A percentile compares a stretch with the other conserved stretches of the same genome.
Evolutionary conservation across 2,113 vertebrate genomes (phyloP).

Genomic region (Phalacrocorax pelagicus): DNA sequence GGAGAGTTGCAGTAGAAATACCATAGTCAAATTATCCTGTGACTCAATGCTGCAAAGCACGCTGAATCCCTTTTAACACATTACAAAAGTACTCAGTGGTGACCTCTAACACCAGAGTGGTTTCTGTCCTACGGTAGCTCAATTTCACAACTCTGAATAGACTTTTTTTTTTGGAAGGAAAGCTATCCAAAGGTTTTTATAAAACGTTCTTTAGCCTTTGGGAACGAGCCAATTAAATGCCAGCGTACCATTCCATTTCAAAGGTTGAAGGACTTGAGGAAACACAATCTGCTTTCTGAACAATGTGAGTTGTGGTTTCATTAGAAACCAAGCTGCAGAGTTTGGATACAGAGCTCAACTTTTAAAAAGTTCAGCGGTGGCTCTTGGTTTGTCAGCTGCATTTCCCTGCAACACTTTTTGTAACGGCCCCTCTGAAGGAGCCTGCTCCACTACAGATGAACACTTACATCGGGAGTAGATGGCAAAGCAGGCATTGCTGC

Average conservation of each 20-base stretch:
- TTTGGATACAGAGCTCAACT: background rate
- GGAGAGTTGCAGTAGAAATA: slow-evolving; percentile 9
- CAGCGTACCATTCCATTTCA: slow-evolving; percentile 20
- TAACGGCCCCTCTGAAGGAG: background rate
- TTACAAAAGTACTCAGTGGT: background rate
- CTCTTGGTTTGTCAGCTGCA: background rate
- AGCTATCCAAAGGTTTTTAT: slow-evolving; percentile 23
- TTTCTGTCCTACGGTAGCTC: slow-evolving; percentile 16
- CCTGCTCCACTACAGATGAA: background rate
- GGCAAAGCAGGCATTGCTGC: background rate
- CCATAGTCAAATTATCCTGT: background rate
- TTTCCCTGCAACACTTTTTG: background rate
- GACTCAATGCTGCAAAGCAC: slow-evolving; percentile 24
- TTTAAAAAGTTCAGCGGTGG: background rate
- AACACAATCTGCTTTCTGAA: slow-evolving; percentile 24
- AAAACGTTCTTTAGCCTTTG: slow-evolving; percentile 11
- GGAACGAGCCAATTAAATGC: slow-evolving; percentile 39
- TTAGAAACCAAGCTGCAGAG: background rate
- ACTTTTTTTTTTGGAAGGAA: background rate
- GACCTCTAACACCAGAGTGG: slow-evolving; percentile 26
- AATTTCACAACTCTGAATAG: slow-evolving; percentile 36
- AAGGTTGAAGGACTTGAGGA: slow-evolving; percentile 7
- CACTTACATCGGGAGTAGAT: background rate
- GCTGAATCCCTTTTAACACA: background rate
- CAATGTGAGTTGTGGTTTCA: background rate